Base-by-base conservation (phyloP, 2,113 vertebrate genomes). In the Aphyosemion australe region DNA sequence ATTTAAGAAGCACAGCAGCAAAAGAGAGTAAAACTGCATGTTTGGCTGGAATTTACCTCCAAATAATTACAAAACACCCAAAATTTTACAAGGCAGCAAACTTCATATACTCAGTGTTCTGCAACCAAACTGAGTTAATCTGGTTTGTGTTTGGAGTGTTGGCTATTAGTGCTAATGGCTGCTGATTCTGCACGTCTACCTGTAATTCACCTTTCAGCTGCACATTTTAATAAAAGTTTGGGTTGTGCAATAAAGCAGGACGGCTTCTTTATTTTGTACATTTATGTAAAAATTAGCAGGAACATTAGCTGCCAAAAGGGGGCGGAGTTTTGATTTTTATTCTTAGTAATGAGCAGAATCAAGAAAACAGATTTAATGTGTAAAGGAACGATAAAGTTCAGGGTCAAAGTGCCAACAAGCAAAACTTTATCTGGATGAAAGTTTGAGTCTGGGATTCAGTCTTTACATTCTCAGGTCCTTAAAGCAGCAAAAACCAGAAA, bases 391-490 rank as follows among this genome's bases (percentile, higher is more conserved):
- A 39, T 39, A 6, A 8, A 39, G 37, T 39, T 39, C 37, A 12
- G 37, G 8, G 37, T 10, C 37, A 12, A 39, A 39, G 37, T 39
- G 37, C 37, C 37, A 39, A 8, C 2, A 6, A 8, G 37, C 37
- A 39, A 12, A 39, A 39, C 37, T 39, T 39, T 39, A 39, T 26
- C 26, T 26, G 37, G 37, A 39, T 10, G 11, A 8, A 7, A 37
- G 34, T 10, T 37, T 37, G 34, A 7, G 34, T 37, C 9, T 3
- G 34, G 34, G 34, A 37, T 37, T 37, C 9, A 37, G 46, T 48
- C 45, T 37, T 45, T 69, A 68, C 39, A 63, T 61, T 65, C 46
- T 58, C 21, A 1, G 43, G 65, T 74, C 39, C 41, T 2, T 47
- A 48, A 54, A 72, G 50, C 15, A 61, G 59, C 32, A 68, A 13